phyloP scores from a whole-genome alignment of 2,888 invertebrate species.

The Chalcosyrphus nemorum region DNA sequence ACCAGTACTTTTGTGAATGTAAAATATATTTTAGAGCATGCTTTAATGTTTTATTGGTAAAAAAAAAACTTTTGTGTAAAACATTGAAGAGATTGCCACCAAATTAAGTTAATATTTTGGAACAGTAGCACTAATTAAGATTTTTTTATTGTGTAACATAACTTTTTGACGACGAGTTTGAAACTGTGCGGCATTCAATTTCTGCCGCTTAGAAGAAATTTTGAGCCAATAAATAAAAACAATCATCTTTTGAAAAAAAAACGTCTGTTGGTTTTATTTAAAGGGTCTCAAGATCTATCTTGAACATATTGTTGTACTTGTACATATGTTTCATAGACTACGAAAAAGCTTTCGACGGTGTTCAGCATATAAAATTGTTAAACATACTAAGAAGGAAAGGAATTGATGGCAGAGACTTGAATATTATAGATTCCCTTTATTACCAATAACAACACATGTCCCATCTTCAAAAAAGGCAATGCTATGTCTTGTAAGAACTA shows the following conservation, averaged over 20 bases:
- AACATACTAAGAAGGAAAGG: too few species aligned
- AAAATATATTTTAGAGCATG: not conserved
- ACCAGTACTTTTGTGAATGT: constrained; percentile 9
- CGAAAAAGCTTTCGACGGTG: too few species aligned
- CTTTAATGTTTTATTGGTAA: not conserved
- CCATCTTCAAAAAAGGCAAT: too few species aligned
- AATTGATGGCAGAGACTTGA: too few species aligned
- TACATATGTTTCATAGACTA: too few species aligned
- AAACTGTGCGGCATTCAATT: constrained; percentile 8
- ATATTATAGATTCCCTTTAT: too few species aligned
- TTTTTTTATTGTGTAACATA: not conserved
- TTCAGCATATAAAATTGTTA: too few species aligned
- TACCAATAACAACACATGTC: too few species aligned
- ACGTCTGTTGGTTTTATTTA: not conserved
- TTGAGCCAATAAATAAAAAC: constrained; percentile 19
- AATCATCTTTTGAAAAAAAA: not conserved
- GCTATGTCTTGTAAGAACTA: too few species aligned
- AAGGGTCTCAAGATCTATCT: too few species aligned
- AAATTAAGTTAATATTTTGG: not conserved
- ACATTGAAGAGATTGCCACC: not conserved
- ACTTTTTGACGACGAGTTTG: constrained; percentile 22
- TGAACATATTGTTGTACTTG: too few species aligned
- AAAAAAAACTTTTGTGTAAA: not conserved
- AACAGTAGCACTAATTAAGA: constrained; percentile 4
- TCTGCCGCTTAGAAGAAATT: constrained; percentile 21